Base-by-base conservation (phyloP, 2,888 invertebrate genomes). In the Choristoneura rosaceana region DNA sequence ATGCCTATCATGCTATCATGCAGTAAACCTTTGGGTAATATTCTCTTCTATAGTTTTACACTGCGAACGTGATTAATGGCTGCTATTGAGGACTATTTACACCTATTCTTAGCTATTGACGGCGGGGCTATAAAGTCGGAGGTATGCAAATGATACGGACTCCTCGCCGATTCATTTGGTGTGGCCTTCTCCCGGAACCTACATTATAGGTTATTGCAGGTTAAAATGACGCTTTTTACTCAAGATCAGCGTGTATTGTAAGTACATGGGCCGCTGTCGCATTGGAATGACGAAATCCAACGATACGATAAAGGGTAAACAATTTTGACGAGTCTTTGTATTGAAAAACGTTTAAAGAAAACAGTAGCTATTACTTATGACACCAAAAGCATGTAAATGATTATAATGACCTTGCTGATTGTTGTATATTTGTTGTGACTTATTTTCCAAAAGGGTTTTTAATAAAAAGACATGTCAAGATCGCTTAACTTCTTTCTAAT, bases 121-220 rank as follows among this genome's bases (percentile, higher is more conserved):
- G 69, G 71, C 67, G 73, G 74, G 77, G 84, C 78, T 83, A 82
- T 87, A 87, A 87, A 86, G 82, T 79, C 80, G 77, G 80, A 81
- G 81, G 81, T 82, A 90, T 90, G 88, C 84, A 87, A 90, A 90
- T 88, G 85, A 86, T 81, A 84, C 81, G 81, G 78, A 85, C 85
- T 87, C 83, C 85, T 80, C 77, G 82, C 79, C 84, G 85, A 86
- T 84, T 84, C 86, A 85, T 86, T 85, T 85, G 79, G 80, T 75
- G 75, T 78, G 79, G 76, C 78, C 80, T 77, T 82, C 85, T 85
- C 81, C 78, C 73, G 82, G 84, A 83, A 87, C 77, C 74, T 77
- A 79, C 78, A 79, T 80, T 81, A 81, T 80, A 81, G 77, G 74
- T 75, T 74, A 71, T 70, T 74, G 74, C 73, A 60, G 61, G 17